Evolutionary conservation across 30 jellyfish, hydroid and myxozoan species (phyloP), one percentile per base, ranked within the genome.

Genomic region (Aurelia sp.): DNA sequence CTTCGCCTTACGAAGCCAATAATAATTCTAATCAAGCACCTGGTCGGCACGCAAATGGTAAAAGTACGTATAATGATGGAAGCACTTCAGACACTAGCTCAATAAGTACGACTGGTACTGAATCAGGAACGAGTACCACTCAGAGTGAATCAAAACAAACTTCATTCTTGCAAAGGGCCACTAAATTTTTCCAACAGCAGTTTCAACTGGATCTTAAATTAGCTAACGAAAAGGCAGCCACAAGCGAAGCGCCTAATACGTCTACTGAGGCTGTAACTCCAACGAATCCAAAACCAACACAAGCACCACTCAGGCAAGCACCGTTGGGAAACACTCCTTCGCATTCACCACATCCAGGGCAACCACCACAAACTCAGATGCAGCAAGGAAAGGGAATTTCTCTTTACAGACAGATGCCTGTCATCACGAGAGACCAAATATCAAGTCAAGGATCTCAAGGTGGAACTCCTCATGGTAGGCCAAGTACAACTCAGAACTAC

Each of bases 391-490:
- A 86, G 13, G 89, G 88, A 12, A 72, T 80, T 40, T 80, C 94
- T n/a, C 96, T 96, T 5, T 91, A 91, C 60, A 72, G 98, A 8
- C 96, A 79, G 81, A 91, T 91, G 96, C 98, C 98, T 7, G 90
- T 73, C 8, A 80, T 91, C 5, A 68, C 94, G 12, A 74, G 94
- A 4, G 88, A 80, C 27, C 88, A 78, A 47, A 53, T 63, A 13
- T 62, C 77, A 15, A 57, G 63, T 13, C 88, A 62, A 68, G 68
- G 79, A 20, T 38, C 62, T 15, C 89, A 61, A 31, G 72, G 53
- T 20, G 55, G 76, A 8, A 41, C 71, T 21, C 33, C 75, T 19
- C 83, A 67, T 33, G 64, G 53, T 21, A 78, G 76, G 2, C 80
- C 72, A 53, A 27, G 72, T 3, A 47, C 74, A 16, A 48, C 86